A percentile compares a stretch with the other conserved stretches of the same genome.
phyloP scores from a whole-genome alignment of 2,888 invertebrate species.

The Caenorhabditis macrosperma region DNA sequence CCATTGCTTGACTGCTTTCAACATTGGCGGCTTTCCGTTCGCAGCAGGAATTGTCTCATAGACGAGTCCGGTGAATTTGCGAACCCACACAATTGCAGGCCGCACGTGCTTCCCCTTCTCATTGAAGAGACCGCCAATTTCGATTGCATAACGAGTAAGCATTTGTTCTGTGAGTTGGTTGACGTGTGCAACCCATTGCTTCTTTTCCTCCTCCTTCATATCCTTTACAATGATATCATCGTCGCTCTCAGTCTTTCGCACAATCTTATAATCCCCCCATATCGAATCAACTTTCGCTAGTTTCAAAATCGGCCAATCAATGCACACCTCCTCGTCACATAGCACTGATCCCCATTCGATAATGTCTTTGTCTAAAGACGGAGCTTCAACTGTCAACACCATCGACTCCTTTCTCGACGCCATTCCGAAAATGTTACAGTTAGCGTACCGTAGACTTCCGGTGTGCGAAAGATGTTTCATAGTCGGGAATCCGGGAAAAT shows the following conservation, averaged over 20 bases:
- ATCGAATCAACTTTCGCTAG: constrained; percentile 59
- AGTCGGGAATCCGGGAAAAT: constrained; percentile 94
- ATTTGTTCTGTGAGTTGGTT: constrained; percentile 39
- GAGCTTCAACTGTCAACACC: constrained; percentile 73
- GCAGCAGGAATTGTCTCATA: constrained; percentile 36
- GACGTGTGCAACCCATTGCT: constrained; percentile 19
- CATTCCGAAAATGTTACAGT: constrained; percentile 92
- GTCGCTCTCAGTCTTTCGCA: constrained; percentile 2
- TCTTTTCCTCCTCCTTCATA: constrained; percentile 50
- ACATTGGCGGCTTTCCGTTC: neutral
- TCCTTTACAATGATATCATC: constrained; percentile 57
- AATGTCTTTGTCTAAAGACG: constrained; percentile 46
- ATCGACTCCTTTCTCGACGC: constrained; percentile 89
- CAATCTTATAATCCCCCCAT: constrained; percentile 52
- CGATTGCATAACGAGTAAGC: constrained; percentile 67
- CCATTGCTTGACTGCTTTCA: constrained; percentile 56
- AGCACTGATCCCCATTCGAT: constrained; percentile 84
- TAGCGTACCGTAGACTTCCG: constrained; percentile 83
- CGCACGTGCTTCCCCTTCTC: constrained; percentile 6
- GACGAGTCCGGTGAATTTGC: constrained; percentile 61
- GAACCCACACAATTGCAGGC: constrained; percentile 55
- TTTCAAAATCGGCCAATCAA: constrained; percentile 93
- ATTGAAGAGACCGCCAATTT: constrained; percentile 15
- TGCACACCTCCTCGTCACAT: constrained; percentile 87
- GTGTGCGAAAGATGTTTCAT: constrained; percentile 89